Base-by-base conservation (phyloP, 2,113 vertebrate genomes). In the Pheucticus melanocephalus region DNA sequence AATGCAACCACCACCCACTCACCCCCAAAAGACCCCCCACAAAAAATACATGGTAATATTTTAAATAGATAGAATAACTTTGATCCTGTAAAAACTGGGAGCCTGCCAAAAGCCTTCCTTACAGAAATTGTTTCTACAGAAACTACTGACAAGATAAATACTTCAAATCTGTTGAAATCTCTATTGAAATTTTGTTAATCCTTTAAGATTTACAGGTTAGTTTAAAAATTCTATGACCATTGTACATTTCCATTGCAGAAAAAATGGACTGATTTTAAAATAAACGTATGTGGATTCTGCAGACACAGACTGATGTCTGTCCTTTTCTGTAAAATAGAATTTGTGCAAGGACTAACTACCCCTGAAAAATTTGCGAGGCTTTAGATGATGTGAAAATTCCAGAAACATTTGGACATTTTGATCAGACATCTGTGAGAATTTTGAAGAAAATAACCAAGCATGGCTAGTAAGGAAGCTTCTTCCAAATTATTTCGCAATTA, bases 21-120 rank as follows among this genome's bases (percentile, higher is more conserved):
- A 2, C 1, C 3, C 4, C 10, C 17, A 15, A 50, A 57, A 51
- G 15, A 40, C 5, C 2, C 2, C 2, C 5, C 9, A 11, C 21
- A 40, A 48, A 56, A 40, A 1, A n/a, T 11, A 27, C 9, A 48
- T 2, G 3, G 2, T 37, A 64, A 42, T 44, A 40, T 8, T 68
- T 92, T 48, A 78, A 64, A 82, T 19, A 51, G 16, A 39, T 12
- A 48, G 0, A n/a, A 50, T 60, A 35, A 42, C 2, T 61, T 45
- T 33, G 14, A 30, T 51, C 8, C 30, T n/a, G 54, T 59, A 47
- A 68, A 81, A 73, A 64, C 3, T 31, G 33, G 82, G 10, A 19
- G 7, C 5, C 27, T 57, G 27, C 6, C 17, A 50, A 85, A 89
- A 40, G 3, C 5, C 60, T 82, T 69, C 11, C 18, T 76, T 69